Conservation (phyloP, 2,888 invertebrate species). For the Agrochola litura region DNA sequence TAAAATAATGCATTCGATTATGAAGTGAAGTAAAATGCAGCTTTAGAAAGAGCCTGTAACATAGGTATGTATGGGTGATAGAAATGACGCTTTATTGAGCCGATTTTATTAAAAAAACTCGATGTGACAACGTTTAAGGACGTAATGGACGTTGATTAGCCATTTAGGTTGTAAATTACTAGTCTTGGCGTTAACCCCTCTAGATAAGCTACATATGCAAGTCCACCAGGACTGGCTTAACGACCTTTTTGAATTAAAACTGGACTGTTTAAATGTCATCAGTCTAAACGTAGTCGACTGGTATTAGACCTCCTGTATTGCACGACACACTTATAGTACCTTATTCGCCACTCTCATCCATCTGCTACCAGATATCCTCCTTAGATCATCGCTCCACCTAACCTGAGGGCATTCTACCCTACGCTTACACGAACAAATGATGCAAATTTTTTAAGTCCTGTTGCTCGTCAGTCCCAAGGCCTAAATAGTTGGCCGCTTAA, state of each 20-base stretch:
- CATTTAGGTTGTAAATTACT: background rate
- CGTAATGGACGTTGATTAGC: background rate
- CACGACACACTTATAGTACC: background rate
- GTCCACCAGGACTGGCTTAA: background rate
- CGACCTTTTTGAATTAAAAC: background rate
- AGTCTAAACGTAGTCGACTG: background rate
- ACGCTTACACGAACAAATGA: background rate
- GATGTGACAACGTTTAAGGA: background rate
- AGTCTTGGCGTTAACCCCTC: background rate
- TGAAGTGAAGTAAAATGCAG: background rate
- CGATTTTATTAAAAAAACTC: background rate
- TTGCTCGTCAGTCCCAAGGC: background rate
- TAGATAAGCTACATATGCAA: background rate
- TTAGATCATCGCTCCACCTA: background rate
- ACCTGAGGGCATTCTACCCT: background rate
- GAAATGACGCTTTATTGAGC: background rate
- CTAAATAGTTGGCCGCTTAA: background rate
- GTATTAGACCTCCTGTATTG: background rate
- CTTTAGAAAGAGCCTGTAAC: background rate
- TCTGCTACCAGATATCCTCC: background rate
- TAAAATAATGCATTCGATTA: background rate
- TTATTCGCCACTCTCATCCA: background rate
- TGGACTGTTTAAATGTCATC: background rate
- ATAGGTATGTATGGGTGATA: background rate
- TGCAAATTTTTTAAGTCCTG: background rate